Base-by-base conservation (phyloP, 2,113 vertebrate genomes). In the Brienomyrus brachyistius region DNA sequence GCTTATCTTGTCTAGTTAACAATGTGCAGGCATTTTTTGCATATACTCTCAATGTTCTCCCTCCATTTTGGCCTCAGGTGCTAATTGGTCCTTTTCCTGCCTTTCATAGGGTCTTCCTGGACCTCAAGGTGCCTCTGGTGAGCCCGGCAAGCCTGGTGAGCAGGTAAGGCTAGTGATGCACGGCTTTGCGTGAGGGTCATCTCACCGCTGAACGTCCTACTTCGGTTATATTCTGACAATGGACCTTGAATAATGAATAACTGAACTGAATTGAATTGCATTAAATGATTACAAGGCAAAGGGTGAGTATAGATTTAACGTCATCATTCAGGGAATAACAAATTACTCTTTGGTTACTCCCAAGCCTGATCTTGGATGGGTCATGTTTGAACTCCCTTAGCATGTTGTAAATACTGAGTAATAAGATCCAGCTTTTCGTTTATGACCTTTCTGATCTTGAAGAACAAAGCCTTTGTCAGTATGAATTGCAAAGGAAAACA, bases 91-190 rank as follows among this genome's bases (percentile, higher is more conserved):
- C 45, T 17, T 7, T 35, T 43, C 51, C 50, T 90, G 0, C 0
- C 70, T 88, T 6, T 90, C 59, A 90, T 89, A 93, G 94, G 98
- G 98, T 88, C 97, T 97, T 92, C 97, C 98, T 40, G 98, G 98
- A 95, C 97, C 98, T 90, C 98, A 98, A 88, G 98, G 98, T 88
- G 95, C 98, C 74, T 90, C 94, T 10, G 98, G 98, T 89, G 94
- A 98, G 94, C 95, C 95, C 23, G 98, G 98, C 77, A 98, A 99
- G 94, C 92, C 97, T 89, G 98, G 98, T 91, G 99, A 99, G 95
- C 95, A 96, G 45, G 98, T 99, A 96, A 96, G 95, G 96, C 70
- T 19, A 40, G 90, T 50, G n/a, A 40, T 59, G 7, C 7, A 45
- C 21, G 1, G 17, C 85, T 52, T 54, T 9, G 23, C 21, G 17